Evolutionary conservation across 2,113 vertebrate genomes (phyloP), one percentile per base, ranked within the genome.

Genomic region (Protobothrops flavoviridis): DNA sequence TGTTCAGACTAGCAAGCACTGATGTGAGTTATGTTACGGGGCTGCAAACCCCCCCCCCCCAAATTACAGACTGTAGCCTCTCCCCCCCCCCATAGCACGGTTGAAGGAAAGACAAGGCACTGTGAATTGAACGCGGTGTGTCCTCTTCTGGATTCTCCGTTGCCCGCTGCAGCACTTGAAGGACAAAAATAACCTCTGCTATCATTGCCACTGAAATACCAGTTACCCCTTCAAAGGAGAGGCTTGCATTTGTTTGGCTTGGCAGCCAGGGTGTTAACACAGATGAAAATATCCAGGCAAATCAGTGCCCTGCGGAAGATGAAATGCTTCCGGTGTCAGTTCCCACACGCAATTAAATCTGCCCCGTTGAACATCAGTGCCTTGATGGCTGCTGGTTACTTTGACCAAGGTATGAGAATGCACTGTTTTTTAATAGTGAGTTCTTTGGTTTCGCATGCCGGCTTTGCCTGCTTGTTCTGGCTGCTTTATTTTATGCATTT

Each of bases 311-410:
- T 96, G 95, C 59, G 29, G 95, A 95, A 91, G 94, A 94, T 96
- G 95, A 96, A 93, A 96, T 95, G 94, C 94, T 96, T 94, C 94
- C 94, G 91, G 89, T 97, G 96, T 45, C 96, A 86, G 0, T 94
- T 97, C 94, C 93, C 93, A 93, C 90, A 21, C 90, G 48, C 93
- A 90, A 26, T 95, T 91, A 94, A 96, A 91, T 45, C 95, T 45
- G 0, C 91, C 91, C 95, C 93, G 93, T 85, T 89, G 52, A 92
- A 29, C 95, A 95, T 17, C 95, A 95, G 95, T 94, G 96, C 92
- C 87, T 92, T 97, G 94, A 87, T 95, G 94, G 94, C 95, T 20
- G 57, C 69, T 93, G 95, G 89, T 89, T 55, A 93, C 95, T 95
- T 64, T 96, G 93, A 93, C 56, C 93, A 87, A 96, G 93, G 94